Evolutionary conservation across 2,797 vertebrate species (phyloP).

Genomic region (Tadarida brasiliensis): DNA sequence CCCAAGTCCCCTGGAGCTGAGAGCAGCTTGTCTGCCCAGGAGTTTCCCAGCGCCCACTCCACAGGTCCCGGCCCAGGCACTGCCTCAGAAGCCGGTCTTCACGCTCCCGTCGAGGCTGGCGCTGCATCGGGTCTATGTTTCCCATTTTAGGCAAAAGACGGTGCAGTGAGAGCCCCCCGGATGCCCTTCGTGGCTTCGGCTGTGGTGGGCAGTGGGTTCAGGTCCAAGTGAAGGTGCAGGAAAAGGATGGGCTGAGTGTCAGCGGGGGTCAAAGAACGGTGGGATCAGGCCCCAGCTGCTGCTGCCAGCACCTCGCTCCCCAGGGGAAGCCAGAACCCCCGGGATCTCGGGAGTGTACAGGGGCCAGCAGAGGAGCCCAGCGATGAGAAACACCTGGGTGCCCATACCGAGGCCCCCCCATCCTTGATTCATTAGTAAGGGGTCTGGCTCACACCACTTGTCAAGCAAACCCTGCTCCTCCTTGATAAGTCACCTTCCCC

Average conservation of each 20-base stretch:
- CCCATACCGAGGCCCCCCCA: neutral
- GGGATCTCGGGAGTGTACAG: rapidly evolving
- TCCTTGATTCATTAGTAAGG: neutral
- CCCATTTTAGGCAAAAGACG: neutral
- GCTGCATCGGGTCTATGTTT: neutral
- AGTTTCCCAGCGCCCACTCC: too few species aligned
- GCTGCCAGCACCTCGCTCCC: too few species aligned
- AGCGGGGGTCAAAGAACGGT: rapidly evolving
- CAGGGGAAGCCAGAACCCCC: neutral
- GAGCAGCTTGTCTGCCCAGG: neutral
- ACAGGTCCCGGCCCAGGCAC: neutral
- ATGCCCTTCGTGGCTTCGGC: neutral
- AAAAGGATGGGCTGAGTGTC: neutral
- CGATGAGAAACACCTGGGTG: neutral
- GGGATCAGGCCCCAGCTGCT: neutral
- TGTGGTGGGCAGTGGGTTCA: neutral
- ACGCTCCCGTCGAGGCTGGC: neutral
- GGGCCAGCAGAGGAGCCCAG: neutral
- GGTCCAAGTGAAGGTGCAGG: neutral
- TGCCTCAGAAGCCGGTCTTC: too few species aligned
- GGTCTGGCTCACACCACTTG: neutral
- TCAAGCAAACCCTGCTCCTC: neutral
- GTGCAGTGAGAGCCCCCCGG: neutral
- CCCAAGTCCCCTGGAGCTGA: neutral
- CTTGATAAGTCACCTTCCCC: too few species aligned